Conservation (phyloP, 2,888 invertebrate genomes). For the Athetis lepigone region DNA sequence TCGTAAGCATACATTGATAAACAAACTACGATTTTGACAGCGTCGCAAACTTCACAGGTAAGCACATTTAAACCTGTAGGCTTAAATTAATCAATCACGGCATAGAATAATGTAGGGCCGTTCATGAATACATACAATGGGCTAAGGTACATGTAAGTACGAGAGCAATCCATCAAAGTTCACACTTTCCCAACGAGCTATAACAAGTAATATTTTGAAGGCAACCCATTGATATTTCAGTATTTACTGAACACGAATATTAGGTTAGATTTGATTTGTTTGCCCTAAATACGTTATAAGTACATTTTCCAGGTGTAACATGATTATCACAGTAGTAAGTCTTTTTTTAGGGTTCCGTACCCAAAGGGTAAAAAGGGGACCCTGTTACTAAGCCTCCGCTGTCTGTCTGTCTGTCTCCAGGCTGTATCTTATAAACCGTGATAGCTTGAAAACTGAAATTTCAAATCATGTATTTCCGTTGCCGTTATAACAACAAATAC, state of each 20-base stretch:
- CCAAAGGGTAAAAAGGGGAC: too few relatives aligned
- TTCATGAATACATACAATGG: constrained; percentile 51
- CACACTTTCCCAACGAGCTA: constrained; percentile 32
- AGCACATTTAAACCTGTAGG: constrained; percentile 33
- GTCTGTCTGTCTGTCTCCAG: too few relatives aligned
- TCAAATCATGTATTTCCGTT: too few relatives aligned
- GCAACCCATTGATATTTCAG: constrained; percentile 25
- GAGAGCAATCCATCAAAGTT: constrained; percentile 56
- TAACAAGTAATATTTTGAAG: constrained; percentile 42
- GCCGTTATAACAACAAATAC: too few relatives aligned
- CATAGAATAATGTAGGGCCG: constrained; percentile 45
- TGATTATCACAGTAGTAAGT: too few relatives aligned
- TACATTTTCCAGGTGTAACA: too few relatives aligned
- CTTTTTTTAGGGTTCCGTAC: too few relatives aligned
- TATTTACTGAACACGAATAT: constrained; percentile 15
- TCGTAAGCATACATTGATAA: constrained; percentile 3
- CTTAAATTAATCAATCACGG: constrained; percentile 62
- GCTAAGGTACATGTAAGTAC: constrained; percentile 42
- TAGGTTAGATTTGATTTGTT: neutral
- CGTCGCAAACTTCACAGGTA: constrained; percentile 20
- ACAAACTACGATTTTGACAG: constrained; percentile 27
- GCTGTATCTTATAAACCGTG: too few relatives aligned
- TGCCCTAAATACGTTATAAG: too few relatives aligned
- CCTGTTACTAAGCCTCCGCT: too few relatives aligned
- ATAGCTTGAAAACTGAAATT: too few relatives aligned